Evolutionary conservation across 2,797 vertebrate species (phyloP).

Genomic region (Acipenser transmontanus): DNA sequence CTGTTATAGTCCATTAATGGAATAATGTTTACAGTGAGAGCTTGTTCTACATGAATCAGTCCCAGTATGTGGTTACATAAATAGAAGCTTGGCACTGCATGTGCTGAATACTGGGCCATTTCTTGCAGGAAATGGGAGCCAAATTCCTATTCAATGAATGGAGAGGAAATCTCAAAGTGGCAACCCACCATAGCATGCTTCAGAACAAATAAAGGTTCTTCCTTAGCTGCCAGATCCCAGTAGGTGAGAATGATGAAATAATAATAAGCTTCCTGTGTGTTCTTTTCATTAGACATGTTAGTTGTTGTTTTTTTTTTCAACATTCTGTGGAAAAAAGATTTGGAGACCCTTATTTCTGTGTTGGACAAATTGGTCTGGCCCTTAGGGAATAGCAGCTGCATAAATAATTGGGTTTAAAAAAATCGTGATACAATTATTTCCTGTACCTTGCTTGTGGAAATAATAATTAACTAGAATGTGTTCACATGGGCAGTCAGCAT

Average conservation of each 20-base stretch:
- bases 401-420: slow-evolving; percentile 61
- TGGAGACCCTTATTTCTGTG: slow-evolving; percentile 84
- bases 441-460: slow-evolving; percentile 86
- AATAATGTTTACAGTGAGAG: slow-evolving; percentile 64
- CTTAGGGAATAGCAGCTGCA: slow-evolving; percentile 81
- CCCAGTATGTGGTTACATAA: slow-evolving; percentile 71
- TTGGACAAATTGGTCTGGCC: slow-evolving; percentile 76
- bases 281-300: slow-evolving; percentile 91
- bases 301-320: slow-evolving; percentile 88
- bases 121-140: slow-evolving; percentile 84
- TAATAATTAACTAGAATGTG: slow-evolving; percentile 85
- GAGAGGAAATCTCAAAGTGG: slow-evolving; percentile 89
- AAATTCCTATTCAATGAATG: slow-evolving; percentile 86
- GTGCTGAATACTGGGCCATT: slow-evolving; percentile 51
- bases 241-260: slow-evolving; percentile 99
- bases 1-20: slow-evolving; percentile 66
- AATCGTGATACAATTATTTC: slow-evolving; percentile 59
- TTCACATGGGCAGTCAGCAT: slow-evolving; percentile 57
- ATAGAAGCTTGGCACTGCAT: slow-evolving; percentile 59
- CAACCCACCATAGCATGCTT: slow-evolving; percentile 56
- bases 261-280: slow-evolving; percentile 98
- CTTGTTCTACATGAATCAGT: slow-evolving; percentile 71
- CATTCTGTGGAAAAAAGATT: slow-evolving; percentile 92
- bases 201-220: slow-evolving; percentile 50
- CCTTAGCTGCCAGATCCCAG: slow-evolving; percentile 83